These are phyloP conservation scores for Drosophila nikananu DNA, from an alignment of 1,140 invertebrate genomes.

Conservation along the genomic window DNA sequence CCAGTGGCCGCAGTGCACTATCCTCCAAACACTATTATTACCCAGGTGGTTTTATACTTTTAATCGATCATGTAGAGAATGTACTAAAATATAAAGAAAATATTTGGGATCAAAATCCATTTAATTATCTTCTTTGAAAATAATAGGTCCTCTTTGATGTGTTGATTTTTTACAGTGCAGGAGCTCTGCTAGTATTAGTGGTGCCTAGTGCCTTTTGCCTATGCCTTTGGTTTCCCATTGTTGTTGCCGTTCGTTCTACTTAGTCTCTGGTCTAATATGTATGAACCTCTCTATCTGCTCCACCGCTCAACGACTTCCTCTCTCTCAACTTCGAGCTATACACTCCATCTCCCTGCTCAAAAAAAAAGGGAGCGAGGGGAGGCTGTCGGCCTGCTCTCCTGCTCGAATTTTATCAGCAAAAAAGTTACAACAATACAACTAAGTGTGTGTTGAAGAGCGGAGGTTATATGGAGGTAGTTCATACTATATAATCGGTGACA, in stretches of 20 bases:
- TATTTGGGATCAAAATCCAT: too few relatives aligned
- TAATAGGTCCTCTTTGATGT: too few relatives aligned
- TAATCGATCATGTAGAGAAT: too few relatives aligned
- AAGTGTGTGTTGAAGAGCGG: slow-evolving; percentile 5
- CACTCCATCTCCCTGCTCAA: background rate
- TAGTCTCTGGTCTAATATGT: slow-evolving; percentile 68
- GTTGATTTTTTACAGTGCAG: background rate
- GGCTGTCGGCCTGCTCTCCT: slow-evolving; percentile 34
- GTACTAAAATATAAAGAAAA: too few relatives aligned
- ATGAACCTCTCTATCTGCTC: slow-evolving; percentile 52
- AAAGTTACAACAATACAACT: slow-evolving; percentile 45
- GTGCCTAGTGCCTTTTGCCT: slow-evolving; percentile 12
- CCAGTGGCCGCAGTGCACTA: too few relatives aligned
- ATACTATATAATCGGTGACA: slow-evolving; percentile 47
- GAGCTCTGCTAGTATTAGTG: background rate
- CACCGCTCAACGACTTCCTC: slow-evolving; percentile 63
- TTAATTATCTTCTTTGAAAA: too few relatives aligned
- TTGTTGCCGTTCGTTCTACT: slow-evolving; percentile 69
- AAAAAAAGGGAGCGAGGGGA: slow-evolving; percentile 9
- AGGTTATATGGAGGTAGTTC: slow-evolving; percentile 25
- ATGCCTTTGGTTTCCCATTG: slow-evolving; percentile 46
- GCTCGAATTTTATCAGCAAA: slow-evolving; percentile 49
- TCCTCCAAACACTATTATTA: too few relatives aligned
- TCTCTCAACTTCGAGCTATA: background rate
- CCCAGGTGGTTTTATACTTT: too few relatives aligned